Conservation (phyloP, 2,113 vertebrate species). For the Burhinus bistriatus region DNA sequence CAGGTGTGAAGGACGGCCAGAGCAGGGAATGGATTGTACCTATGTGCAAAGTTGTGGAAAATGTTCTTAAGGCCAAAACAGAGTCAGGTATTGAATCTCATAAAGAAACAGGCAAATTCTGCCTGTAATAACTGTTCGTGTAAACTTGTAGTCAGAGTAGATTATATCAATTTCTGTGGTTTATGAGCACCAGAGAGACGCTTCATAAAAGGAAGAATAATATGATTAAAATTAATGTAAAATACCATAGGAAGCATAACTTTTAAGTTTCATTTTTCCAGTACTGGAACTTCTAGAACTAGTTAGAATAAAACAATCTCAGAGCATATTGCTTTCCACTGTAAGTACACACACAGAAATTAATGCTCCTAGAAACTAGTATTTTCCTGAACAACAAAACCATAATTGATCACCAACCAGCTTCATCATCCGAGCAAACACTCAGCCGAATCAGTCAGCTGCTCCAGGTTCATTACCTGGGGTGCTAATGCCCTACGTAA, state of each 20-base stretch:
- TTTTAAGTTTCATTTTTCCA: constrained; percentile 7
- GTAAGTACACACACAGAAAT: background rate
- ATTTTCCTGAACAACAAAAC: constrained; percentile 26
- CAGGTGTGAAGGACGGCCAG: background rate
- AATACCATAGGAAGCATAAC: background rate
- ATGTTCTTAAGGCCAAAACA: background rate
- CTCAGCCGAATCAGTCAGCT: background rate
- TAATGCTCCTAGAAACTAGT: background rate
- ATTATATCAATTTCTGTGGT: background rate
- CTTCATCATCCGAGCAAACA: background rate
- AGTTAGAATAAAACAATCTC: background rate
- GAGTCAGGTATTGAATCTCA: background rate
- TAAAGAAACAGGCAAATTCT: background rate
- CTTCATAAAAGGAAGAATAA: constrained; percentile 11
- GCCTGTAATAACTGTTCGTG: background rate
- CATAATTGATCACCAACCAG: constrained; percentile 21
- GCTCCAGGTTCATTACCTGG: background rate
- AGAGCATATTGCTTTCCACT: background rate
- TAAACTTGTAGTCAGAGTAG: background rate
- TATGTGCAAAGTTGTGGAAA: background rate
- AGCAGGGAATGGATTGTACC: background rate
- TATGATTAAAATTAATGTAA: background rate
- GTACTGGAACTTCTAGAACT: background rate
- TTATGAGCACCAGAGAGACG: background rate
- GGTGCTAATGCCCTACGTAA: background rate